Evolutionary conservation across 64 coral and sea anemone genomes (phyloP), one percentile per base, ranked within the genome.

Genomic region (Stichodactyla helianthus): DNA sequence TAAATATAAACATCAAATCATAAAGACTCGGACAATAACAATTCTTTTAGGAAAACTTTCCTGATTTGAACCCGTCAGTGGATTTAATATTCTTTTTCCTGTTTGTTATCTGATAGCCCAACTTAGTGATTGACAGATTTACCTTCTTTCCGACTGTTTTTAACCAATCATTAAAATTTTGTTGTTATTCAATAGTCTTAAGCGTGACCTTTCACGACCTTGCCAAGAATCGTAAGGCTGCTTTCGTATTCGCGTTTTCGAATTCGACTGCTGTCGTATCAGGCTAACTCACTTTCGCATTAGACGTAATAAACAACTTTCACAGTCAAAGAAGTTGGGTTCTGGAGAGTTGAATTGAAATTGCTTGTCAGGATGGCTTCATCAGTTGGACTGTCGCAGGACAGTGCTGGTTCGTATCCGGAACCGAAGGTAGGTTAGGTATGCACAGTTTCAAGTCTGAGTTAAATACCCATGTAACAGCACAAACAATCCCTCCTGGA

Each of bases 171-270:
- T 12, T 74, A 5, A 23, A 35, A 31, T 74, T 31, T 74, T 23
- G 25, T 31, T 74, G 68, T 74, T 74, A 74, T 31, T 74, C n/a
- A 74, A 74, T 74, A 74, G 5, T 31, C 25, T 12, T 9, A 11
- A 31, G 8, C 68, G 12, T 74, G 26, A 74, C 68, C 68, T 68
- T 22, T 74, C 27, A 10, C 22, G 68, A 74, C 68, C 68, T 31
- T 74, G 68, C 68, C 68, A 74, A n/a, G 26, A 31, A 31, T 31
- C 25, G 19, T 20, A 50, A 81, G 52, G 78, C 78, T 20, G 20
- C 78, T 81, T 81, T 81, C 78, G 78, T 81, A 81, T 81, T 81
- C 78, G 78, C 78, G 20, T 52, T 81, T 54, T 22, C 78, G 78
- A 81, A 81, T 81, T 81, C 78, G 78, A 81, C 50, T 81, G 78